A percentile compares a stretch with the other conserved stretches of the same genome.
Conservation (phyloP, 2,113 vertebrate species). For the Protomyctophum bolini region DNA sequence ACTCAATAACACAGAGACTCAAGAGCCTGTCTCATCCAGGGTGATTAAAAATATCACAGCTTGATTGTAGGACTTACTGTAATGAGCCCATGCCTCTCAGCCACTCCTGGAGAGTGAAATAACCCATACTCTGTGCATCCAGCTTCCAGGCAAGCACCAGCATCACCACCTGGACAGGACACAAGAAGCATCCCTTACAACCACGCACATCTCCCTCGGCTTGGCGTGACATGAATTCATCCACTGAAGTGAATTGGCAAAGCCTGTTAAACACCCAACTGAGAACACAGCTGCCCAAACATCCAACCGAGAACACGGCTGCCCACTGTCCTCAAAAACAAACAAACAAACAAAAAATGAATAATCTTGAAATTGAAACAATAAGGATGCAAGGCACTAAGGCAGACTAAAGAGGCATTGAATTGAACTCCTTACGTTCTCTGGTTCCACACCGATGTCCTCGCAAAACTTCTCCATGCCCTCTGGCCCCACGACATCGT, state of each 20-base stretch:
- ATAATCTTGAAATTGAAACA: neutral
- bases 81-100: conserved; percentile 97
- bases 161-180: conserved; percentile 90
- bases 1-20: too few species aligned
- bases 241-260: neutral
- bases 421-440: conserved; percentile 87
- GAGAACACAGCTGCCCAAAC: neutral
- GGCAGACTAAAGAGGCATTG: neutral
- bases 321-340: neutral
- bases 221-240: neutral
- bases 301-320: neutral
- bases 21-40: too few species aligned
- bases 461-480: conserved; percentile 99
- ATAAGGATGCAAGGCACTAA: neutral
- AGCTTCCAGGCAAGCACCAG: conserved; percentile 98
- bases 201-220: neutral
- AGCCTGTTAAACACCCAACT: neutral
- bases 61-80: conserved; percentile 84
- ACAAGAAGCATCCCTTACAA: conserved; percentile 41
- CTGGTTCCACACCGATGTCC: conserved; percentile 98
- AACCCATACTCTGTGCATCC: conserved; percentile 99
- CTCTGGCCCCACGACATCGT: conserved; percentile 95
- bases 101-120: conserved; percentile 98
- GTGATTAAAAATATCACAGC: too few species aligned
- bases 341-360: neutral